Percentiles rank a stretch among this genome's conserved stretches.
Conservation (phyloP, 1,140 invertebrate species). For the Cydia strobilella region DNA sequence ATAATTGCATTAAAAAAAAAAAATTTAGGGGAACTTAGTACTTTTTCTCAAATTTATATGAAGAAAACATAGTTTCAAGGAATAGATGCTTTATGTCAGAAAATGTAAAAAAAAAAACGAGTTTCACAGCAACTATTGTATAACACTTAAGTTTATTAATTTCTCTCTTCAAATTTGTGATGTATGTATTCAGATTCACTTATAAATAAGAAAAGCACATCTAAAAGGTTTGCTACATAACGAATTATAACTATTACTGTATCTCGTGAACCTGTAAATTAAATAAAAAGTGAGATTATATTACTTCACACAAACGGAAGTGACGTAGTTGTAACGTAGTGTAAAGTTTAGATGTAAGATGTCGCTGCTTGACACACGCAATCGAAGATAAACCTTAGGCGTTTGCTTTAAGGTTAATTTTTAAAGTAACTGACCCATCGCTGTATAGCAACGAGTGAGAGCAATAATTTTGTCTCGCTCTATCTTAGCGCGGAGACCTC, state of each 20-base stretch:
- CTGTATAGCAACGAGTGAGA: too few species aligned
- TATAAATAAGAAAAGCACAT: constrained; percentile 6
- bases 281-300: constrained; percentile 32
- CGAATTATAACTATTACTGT: constrained; percentile 3
- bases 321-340: background rate
- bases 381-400: background rate
- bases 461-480: background rate
- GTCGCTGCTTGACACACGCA: background rate
- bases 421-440: background rate
- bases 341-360: constrained; percentile 2
- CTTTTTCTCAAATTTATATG: too few species aligned
- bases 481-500: background rate
- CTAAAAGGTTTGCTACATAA: background rate
- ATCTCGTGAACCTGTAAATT: constrained; percentile 10
- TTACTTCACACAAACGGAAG: constrained; percentile 12
- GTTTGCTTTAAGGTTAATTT: background rate
- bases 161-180: too few species aligned
- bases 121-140: too few species aligned
- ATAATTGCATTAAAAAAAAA: background rate
- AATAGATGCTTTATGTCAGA: too few species aligned
- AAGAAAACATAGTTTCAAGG: too few species aligned
- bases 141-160: too few species aligned
- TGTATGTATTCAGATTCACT: background rate
- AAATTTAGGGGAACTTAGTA: too few species aligned
- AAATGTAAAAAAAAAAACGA: too few species aligned